Percentiles rank a stretch among this genome's conserved stretches.
Conservation (phyloP, 2,888 invertebrate genomes). For the Emmelina monodactyla region DNA sequence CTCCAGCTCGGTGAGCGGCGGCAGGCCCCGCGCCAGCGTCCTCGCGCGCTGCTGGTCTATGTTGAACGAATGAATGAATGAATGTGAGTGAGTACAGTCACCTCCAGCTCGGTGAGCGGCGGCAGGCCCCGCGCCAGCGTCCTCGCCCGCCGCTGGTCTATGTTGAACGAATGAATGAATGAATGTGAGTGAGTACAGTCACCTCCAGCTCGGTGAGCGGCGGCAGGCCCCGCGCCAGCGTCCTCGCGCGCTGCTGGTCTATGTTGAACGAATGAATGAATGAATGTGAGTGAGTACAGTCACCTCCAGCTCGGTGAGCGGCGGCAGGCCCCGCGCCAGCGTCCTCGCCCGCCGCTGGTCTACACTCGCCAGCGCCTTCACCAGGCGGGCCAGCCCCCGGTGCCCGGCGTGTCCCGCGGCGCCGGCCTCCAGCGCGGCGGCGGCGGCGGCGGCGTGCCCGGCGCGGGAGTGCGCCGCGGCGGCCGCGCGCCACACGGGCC, state of each 20-base stretch:
- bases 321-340: constrained; percentile 48
- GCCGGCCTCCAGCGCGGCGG: constrained; percentile 75
- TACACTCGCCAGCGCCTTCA: constrained; percentile 85
- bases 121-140: constrained; percentile 54
- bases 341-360: constrained; percentile 80
- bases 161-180: constrained; percentile 35
- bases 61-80: too few relatives aligned
- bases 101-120: constrained; percentile 37
- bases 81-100: too few relatives aligned
- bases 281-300: too few relatives aligned
- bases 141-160: constrained; percentile 81
- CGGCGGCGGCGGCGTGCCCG: constrained; percentile 77
- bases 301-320: constrained; percentile 37
- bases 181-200: not conserved
- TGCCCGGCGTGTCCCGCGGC: constrained; percentile 80
- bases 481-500: constrained; percentile 86
- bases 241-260: constrained; percentile 71
- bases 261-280: too few relatives aligned
- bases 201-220: constrained; percentile 39
- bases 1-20: constrained; percentile 39
- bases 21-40: too few relatives aligned
- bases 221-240: constrained; percentile 59
- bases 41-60: too few relatives aligned
- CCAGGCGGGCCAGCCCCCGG: constrained; percentile 86
- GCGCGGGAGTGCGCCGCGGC: constrained; percentile 84